These are phyloP conservation scores for Unio delphinus DNA, from an alignment of 2,888 invertebrate genomes.

Conservation along the genomic window DNA sequence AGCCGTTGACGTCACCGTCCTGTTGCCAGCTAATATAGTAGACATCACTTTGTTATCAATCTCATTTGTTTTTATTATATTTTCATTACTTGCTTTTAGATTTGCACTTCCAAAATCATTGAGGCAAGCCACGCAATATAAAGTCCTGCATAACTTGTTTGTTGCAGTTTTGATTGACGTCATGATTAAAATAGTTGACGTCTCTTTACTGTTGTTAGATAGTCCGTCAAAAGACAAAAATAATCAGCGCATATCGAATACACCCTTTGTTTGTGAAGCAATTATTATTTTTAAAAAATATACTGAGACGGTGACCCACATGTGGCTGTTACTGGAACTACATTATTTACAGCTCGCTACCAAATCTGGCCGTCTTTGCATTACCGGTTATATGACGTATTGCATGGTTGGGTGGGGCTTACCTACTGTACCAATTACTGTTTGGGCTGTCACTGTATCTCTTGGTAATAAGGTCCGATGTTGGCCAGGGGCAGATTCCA, in stretches of 20 bases:
- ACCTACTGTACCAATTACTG: constrained; percentile 23
- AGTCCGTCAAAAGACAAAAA: neutral
- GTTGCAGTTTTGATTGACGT: constrained; percentile 18
- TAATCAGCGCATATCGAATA: constrained; percentile 3
- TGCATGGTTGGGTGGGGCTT: constrained; percentile 32
- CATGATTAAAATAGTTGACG: constrained; percentile 11
- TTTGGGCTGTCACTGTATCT: constrained; percentile 29
- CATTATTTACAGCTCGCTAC: constrained; percentile 18
- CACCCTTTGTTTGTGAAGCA: constrained; percentile 18
- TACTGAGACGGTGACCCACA: constrained; percentile 7
- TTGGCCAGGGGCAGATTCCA: constrained; percentile 24
- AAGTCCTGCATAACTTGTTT: constrained; percentile 26
- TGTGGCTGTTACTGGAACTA: constrained; percentile 28
- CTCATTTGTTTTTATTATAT: constrained; percentile 18
- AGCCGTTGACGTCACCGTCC: neutral
- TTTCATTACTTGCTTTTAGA: constrained; percentile 14
- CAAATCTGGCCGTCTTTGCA: constrained; percentile 15
- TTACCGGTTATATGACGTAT: constrained; percentile 22
- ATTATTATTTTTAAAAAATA: constrained; percentile 21
- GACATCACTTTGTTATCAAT: constrained; percentile 15
- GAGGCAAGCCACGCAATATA: constrained; percentile 12
- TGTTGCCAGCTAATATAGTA: constrained; percentile 8
- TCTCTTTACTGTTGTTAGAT: constrained; percentile 10
- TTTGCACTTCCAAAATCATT: constrained; percentile 21
- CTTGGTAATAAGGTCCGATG: constrained; percentile 25